Conservation (phyloP, 1,140 invertebrate species). For the Littorina saxatilis region DNA sequence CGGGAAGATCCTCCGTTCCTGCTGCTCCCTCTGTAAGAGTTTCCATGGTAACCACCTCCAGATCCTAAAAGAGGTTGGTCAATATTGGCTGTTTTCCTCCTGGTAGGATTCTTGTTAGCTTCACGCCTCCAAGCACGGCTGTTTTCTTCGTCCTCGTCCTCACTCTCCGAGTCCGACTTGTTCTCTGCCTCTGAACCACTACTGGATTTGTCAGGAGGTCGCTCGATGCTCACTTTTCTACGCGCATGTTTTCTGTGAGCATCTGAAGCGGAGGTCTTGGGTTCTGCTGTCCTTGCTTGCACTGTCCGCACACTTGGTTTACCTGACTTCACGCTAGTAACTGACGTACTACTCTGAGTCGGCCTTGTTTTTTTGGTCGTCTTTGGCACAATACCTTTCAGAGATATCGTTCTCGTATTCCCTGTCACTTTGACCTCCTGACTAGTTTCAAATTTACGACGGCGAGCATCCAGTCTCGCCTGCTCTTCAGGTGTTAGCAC, state of each 20-base stretch:
- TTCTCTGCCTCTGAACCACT: neutral
- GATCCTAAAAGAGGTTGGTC: neutral
- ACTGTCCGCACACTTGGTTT: neutral
- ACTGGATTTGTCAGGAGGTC: conserved; percentile 3
- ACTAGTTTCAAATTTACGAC: conserved; percentile 46
- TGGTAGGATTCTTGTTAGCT: conserved; percentile 28
- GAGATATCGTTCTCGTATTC: conserved; percentile 40
- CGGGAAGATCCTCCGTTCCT: conserved; percentile 19
- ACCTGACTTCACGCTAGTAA: neutral
- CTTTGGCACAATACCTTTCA: conserved; percentile 38
- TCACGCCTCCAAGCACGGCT: conserved; percentile 42
- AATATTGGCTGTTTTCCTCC: neutral
- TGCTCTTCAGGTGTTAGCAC: conserved; percentile 42
- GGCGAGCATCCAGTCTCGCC: conserved; percentile 48
- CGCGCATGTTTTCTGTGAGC: conserved; percentile 37
- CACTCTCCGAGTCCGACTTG: neutral
- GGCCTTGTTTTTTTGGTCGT: neutral
- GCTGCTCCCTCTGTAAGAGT: conserved; percentile 2
- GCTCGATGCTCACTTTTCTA: conserved; percentile 38
- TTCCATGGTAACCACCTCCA: neutral
- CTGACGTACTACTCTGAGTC: neutral
- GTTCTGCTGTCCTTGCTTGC: neutral
- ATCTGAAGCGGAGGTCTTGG: conserved; percentile 7
- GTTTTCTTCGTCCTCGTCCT: conserved; percentile 36
- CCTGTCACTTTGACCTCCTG: conserved; percentile 34